These are phyloP conservation scores for Hypocryptadius cinnamomeus DNA, from an alignment of 2,113 vertebrate species.

Conservation along the genomic window DNA sequence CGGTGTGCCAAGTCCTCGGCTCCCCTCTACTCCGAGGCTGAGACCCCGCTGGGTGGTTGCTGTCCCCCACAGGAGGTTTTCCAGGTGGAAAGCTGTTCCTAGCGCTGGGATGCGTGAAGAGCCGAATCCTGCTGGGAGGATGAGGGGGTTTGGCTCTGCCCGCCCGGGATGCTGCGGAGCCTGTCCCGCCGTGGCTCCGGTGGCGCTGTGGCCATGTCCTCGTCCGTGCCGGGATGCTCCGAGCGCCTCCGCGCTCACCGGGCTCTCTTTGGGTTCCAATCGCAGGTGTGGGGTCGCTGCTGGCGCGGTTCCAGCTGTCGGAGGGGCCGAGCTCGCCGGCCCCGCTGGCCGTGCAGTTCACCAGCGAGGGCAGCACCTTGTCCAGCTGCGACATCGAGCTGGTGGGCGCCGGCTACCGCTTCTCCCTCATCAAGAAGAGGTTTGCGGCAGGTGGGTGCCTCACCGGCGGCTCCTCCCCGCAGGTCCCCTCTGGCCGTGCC, in stretches of 20 bases:
- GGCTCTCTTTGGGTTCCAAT: neutral
- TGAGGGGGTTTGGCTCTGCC: neutral
- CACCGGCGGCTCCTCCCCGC: rapidly evolving
- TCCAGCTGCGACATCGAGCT: constrained; percentile 95
- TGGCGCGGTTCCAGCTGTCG: constrained; percentile 89
- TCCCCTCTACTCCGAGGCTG: neutral
- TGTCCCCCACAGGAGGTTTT: rapidly evolving
- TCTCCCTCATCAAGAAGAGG: constrained; percentile 97
- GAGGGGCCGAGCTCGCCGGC: constrained; percentile 91
- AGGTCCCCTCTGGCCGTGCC: rapidly evolving
- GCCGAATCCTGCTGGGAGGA: neutral
- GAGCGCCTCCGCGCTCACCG: neutral
- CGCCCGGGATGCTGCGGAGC: rapidly evolving
- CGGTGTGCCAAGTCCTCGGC: neutral
- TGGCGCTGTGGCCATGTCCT: rapidly evolving
- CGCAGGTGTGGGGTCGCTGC: constrained; percentile 88
- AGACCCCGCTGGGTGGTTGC: rapidly evolving
- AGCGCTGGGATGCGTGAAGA: rapidly evolving
- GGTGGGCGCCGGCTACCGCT: constrained; percentile 90
- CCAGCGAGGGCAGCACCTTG: constrained; percentile 93
- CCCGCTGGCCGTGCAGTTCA: constrained; percentile 92
- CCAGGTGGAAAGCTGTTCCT: rapidly evolving
- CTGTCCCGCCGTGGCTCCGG: neutral
- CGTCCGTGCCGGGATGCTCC: rapidly evolving
- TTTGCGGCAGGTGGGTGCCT: constrained; percentile 89